A percentile compares a stretch with the other conserved stretches of the same genome.
Evolutionary conservation across 2,888 invertebrate genomes (phyloP).

Genomic region (Eupithecia insigniata): DNA sequence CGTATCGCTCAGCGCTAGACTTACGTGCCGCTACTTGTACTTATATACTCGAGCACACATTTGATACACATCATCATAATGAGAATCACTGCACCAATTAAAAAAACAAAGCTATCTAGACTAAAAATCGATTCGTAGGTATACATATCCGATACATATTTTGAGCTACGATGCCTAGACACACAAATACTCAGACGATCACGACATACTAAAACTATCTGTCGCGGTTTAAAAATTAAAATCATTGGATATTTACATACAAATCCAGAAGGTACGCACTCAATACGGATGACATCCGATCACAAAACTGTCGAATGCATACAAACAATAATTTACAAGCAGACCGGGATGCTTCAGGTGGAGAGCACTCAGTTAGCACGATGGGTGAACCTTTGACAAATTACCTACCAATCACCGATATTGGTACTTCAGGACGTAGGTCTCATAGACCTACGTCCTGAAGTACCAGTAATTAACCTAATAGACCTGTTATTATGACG

Average conservation of each 20-base stretch:
- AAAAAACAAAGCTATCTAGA: too few species aligned
- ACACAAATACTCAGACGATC: too few species aligned
- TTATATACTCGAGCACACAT: background rate
- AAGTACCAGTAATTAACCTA: background rate
- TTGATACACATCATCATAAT: background rate
- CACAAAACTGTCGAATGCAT: slow-evolving; percentile 8
- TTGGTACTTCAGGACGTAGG: background rate
- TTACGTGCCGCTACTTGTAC: too few species aligned
- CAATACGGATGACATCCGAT: background rate
- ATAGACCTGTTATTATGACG: too few species aligned
- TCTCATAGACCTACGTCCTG: too few species aligned
- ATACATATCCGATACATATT: too few species aligned
- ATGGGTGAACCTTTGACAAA: background rate
- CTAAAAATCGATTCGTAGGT: too few species aligned
- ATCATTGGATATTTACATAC: background rate
- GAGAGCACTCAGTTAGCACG: background rate
- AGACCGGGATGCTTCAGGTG: background rate
- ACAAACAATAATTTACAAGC: background rate
- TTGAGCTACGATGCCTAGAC: too few species aligned
- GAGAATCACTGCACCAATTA: background rate
- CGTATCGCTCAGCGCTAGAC: too few species aligned
- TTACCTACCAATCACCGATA: background rate
- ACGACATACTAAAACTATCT: too few species aligned
- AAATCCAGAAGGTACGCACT: background rate
- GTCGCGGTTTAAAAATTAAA: background rate